phyloP scores from a whole-genome alignment of 1,140 invertebrate genomes.

The Drosophila rhopaloa region DNA sequence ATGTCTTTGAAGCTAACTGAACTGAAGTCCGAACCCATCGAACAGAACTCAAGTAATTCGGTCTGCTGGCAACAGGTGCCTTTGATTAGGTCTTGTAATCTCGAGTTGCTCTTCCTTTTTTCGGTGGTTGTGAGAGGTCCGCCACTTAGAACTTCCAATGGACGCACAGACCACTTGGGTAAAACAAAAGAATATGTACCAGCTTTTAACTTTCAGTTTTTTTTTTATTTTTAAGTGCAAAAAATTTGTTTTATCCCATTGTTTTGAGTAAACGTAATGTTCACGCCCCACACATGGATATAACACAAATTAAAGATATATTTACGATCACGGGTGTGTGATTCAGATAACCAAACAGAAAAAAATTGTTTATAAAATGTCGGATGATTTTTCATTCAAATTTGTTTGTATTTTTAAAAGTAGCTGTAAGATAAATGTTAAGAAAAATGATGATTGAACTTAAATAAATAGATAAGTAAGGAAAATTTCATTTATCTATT shows the following conservation, averaged over 20 bases:
- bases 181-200: not conserved
- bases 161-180: not conserved
- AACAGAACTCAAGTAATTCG: constrained; percentile 8
- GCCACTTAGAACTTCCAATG: not conserved
- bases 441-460: no score
- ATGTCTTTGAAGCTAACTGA: constrained; percentile 48
- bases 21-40: constrained; percentile 29
- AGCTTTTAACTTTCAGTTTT: no score
- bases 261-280: constrained; percentile 3
- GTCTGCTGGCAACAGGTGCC: constrained; percentile 24
- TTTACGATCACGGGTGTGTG: constrained; percentile 28
- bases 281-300: constrained; percentile 9
- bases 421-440: no score
- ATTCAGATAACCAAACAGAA: constrained; percentile 18
- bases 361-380: constrained; percentile 1
- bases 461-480: no score
- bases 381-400: not conserved
- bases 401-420: not conserved
- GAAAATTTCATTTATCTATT: no score
- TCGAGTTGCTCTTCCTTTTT: constrained; percentile 26
- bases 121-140: not conserved
- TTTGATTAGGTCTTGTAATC: constrained; percentile 45
- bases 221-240: not conserved
- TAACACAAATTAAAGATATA: constrained; percentile 34
- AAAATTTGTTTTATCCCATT: constrained; percentile 2